A percentile compares a stretch with the other conserved stretches of the same genome.
Evolutionary conservation across 2,113 vertebrate species (phyloP).

Genomic region (Neopipo cinnamomea): DNA sequence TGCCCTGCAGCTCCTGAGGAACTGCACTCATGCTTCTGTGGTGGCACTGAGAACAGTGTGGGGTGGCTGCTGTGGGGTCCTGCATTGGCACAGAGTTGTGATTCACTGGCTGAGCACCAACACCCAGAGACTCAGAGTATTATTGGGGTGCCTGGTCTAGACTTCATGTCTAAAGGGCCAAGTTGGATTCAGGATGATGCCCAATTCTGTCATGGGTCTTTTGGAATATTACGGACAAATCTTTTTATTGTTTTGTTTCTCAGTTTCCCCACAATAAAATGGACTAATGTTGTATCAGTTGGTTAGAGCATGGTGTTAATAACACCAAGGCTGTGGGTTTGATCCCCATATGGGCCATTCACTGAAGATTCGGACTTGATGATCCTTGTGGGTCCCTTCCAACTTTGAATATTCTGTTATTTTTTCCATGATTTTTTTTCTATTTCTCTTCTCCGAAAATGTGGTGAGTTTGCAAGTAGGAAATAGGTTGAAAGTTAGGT

Average conservation of each 20-base stretch:
- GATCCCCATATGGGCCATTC: not conserved
- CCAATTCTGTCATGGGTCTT: not conserved
- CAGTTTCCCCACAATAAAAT: not conserved
- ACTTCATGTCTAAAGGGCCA: not conserved
- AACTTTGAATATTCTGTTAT: not conserved
- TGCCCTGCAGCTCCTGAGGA: not conserved
- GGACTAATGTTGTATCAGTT: not conserved
- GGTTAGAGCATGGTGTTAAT: not conserved
- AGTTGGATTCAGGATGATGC: not conserved
- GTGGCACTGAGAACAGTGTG: not conserved
- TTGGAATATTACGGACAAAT: not conserved
- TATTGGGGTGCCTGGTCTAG: not conserved
- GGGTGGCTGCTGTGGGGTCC: not conserved
- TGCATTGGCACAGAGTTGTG: accelerated
- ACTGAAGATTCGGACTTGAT: not conserved
- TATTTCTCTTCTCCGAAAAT: not conserved
- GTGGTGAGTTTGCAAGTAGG: not conserved
- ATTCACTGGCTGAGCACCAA: not conserved
- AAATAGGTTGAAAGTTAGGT: not conserved
- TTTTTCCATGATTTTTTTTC: not conserved
- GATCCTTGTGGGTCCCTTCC: not conserved
- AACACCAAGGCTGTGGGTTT: not conserved
- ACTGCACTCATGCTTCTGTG: not conserved
- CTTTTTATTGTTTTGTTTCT: not conserved
- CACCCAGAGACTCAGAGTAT: accelerated